Evolutionary conservation across 1,140 invertebrate genomes (phyloP).

Genomic region (Ruditapes philippinarum): DNA sequence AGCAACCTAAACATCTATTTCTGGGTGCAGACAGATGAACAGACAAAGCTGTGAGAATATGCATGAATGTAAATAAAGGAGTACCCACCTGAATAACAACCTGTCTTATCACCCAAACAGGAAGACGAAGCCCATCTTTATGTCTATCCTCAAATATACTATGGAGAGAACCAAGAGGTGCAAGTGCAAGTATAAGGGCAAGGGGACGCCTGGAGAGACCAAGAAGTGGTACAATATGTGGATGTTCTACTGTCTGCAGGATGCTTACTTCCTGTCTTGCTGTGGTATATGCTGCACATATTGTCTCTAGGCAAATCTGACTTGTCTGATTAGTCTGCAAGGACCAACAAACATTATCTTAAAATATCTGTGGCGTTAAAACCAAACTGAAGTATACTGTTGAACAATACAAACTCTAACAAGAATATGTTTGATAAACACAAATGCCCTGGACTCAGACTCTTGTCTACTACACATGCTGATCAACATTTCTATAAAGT

Average conservation of each 20-base stretch:
- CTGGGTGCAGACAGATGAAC: too few relatives aligned
- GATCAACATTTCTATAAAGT: too few relatives aligned
- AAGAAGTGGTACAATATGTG: conserved; percentile 96
- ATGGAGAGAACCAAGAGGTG: conserved; percentile 96
- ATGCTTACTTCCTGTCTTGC: conserved; percentile 98
- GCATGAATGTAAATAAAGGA: too few relatives aligned
- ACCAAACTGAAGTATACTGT: too few relatives aligned
- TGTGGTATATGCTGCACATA: conserved; percentile 97
- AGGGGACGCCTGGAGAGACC: conserved; percentile 94
- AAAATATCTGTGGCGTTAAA: too few relatives aligned
- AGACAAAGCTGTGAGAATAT: too few relatives aligned
- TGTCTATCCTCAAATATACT: conserved; percentile 93
- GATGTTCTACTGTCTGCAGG: conserved; percentile 93
- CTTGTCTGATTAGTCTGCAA: conserved; percentile 62
- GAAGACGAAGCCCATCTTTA: conserved; percentile 93
- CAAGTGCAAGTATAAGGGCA: conserved; percentile 96
- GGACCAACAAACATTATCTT: background rate
- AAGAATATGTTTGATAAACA: too few relatives aligned
- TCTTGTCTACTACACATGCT: too few relatives aligned
- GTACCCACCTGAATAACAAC: conserved; percentile 92
- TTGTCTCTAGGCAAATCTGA: conserved; percentile 87
- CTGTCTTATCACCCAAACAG: conserved; percentile 93
- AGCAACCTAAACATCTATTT: too few relatives aligned
- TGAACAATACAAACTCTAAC: too few relatives aligned
- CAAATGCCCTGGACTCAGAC: too few relatives aligned